Evolutionary conservation across 1,140 invertebrate species (phyloP).

Genomic region (Drosophila parvula): DNA sequence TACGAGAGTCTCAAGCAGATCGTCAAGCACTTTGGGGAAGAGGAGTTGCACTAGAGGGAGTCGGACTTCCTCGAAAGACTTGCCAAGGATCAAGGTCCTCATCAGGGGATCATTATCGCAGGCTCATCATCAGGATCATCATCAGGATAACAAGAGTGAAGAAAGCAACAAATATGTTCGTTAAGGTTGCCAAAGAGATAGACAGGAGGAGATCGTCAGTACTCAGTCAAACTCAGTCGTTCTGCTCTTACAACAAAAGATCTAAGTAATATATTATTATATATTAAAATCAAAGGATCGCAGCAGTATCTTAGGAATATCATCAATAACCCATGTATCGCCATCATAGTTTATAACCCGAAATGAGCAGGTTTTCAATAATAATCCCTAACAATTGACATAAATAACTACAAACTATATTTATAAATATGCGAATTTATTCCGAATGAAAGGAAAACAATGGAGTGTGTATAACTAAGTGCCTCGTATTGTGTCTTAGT

Average conservation of each 20-base stretch:
- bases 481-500: slow-evolving; percentile 18
- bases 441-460: background rate
- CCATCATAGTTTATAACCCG: slow-evolving; percentile 3
- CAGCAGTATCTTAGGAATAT: slow-evolving; percentile 2
- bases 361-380: slow-evolving; percentile 9
- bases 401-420: background rate
- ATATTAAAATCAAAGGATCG: background rate
- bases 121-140: background rate
- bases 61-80: background rate
- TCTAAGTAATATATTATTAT: background rate
- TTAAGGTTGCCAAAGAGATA: slow-evolving; percentile 2
- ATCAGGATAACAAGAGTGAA: background rate
- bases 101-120: background rate
- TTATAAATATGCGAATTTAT: slow-evolving; percentile 28
- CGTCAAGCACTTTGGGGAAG: slow-evolving; percentile 79
- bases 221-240: no score
- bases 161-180: background rate
- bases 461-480: slow-evolving; percentile 17
- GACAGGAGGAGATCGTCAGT: no score
- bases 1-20: slow-evolving; percentile 89
- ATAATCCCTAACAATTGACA: slow-evolving; percentile 9
- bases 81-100: background rate
- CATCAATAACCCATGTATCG: background rate
- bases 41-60: slow-evolving; percentile 39
- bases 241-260: background rate